These are phyloP conservation scores for Autographa gamma DNA, from an alignment of 2,888 invertebrate genomes.

Conservation along the genomic window DNA sequence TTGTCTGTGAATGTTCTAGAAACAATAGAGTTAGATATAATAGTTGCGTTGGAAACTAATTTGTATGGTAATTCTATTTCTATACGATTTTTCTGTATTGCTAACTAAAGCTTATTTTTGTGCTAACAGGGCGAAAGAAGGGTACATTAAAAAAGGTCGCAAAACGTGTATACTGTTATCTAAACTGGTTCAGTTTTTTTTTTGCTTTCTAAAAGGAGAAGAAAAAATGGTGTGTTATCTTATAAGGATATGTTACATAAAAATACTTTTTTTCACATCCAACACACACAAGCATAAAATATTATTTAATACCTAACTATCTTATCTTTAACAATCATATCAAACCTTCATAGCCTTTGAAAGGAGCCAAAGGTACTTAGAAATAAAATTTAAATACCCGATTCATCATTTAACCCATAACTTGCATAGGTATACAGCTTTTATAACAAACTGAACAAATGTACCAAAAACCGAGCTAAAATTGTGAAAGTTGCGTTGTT, in stretches of 20 bases:
- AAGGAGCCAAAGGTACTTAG: neutral
- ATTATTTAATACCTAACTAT: no score
- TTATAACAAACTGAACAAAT: neutral
- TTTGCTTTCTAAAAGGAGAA: no score
- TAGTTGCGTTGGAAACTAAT: neutral
- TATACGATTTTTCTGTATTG: neutral
- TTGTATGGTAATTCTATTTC: slow-evolving; percentile 4
- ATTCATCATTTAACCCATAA: neutral
- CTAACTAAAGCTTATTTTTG: neutral
- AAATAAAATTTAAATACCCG: neutral
- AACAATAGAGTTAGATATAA: neutral
- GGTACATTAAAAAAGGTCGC: neutral
- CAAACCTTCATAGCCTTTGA: neutral
- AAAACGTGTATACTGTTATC: neutral
- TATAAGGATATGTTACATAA: no score
- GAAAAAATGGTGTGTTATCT: no score
- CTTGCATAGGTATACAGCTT: neutral
- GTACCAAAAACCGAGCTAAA: neutral
- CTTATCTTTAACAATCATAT: no score
- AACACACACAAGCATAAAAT: no score
- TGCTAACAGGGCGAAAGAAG: neutral
- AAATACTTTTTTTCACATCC: no score
- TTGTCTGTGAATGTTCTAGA: neutral
- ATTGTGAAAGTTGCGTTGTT: neutral
- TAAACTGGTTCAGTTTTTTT: neutral